phyloP scores from a whole-genome alignment of 2,888 invertebrate genomes.

The Pterostichus niger region DNA sequence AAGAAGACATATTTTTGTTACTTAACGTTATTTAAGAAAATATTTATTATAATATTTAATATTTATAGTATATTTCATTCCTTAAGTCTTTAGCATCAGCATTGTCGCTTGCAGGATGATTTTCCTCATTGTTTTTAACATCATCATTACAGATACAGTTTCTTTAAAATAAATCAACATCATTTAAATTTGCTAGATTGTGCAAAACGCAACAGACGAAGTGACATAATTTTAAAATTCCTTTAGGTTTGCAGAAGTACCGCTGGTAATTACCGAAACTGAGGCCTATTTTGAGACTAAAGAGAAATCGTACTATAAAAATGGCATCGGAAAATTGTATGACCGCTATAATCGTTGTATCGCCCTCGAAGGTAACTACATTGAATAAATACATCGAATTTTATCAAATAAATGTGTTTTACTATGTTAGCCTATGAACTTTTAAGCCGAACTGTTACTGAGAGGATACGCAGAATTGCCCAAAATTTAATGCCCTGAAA shows the following conservation, averaged over 20 bases:
- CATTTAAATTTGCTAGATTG: conserved; percentile 49
- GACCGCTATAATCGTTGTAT: too few relatives aligned
- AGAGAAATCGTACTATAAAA: too few relatives aligned
- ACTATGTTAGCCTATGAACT: conserved; percentile 43
- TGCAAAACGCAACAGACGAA: conserved; percentile 61
- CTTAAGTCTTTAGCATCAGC: background rate
- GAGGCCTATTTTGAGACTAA: too few relatives aligned
- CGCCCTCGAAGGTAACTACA: conserved; percentile 29
- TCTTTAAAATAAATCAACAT: too few relatives aligned
- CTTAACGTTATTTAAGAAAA: too few relatives aligned
- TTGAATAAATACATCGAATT: too few relatives aligned
- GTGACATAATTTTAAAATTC: conserved; percentile 36
- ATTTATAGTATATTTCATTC: too few relatives aligned
- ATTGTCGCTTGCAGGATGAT: background rate
- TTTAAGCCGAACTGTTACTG: background rate
- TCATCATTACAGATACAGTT: background rate
- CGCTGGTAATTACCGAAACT: too few relatives aligned
- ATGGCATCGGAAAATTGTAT: too few relatives aligned
- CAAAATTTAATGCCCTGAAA: too few relatives aligned
- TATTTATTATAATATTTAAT: too few relatives aligned
- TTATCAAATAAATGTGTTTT: conserved; percentile 58
- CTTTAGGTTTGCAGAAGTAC: conserved; percentile 51
- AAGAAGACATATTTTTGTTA: too few relatives aligned
- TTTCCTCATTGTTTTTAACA: background rate
- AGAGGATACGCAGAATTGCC: conserved; percentile 57